Evolutionary conservation across 1,140 invertebrate species (phyloP).

Genomic region (Mamestra configurata): DNA sequence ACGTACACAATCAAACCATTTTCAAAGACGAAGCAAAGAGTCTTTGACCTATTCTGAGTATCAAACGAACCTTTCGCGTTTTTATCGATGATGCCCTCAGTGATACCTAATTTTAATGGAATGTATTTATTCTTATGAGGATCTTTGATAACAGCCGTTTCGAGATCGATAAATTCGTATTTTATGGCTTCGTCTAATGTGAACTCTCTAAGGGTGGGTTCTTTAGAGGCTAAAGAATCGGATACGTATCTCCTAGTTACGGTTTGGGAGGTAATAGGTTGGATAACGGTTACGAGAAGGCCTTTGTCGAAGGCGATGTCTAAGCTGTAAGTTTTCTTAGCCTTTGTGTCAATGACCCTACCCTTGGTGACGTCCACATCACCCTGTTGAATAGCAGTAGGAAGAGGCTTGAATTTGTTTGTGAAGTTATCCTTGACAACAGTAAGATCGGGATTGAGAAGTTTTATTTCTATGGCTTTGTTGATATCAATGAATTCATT

Average conservation of each 20-base stretch:
- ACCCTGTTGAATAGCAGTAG: slow-evolving; percentile 93
- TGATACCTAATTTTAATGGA: slow-evolving; percentile 91
- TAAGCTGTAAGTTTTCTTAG: slow-evolving; percentile 91
- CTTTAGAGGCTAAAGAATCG: slow-evolving; percentile 77
- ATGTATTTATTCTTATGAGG: slow-evolving; percentile 92
- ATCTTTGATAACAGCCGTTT: slow-evolving; percentile 93
- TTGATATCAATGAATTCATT: slow-evolving; percentile 92
- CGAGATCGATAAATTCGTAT: slow-evolving; percentile 92
- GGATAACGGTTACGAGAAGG: slow-evolving; percentile 92
- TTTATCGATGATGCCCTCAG: slow-evolving; percentile 91
- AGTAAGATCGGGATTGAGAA: slow-evolving; percentile 93
- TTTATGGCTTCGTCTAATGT: slow-evolving; percentile 94
- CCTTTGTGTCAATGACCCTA: slow-evolving; percentile 93
- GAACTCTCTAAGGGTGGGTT: slow-evolving; percentile 90
- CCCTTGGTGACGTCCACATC: slow-evolving; percentile 93
- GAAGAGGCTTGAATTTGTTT: slow-evolving; percentile 92
- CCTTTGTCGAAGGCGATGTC: slow-evolving; percentile 93
- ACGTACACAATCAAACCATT: slow-evolving; percentile 92
- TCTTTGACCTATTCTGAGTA: slow-evolving; percentile 89
- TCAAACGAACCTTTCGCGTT: slow-evolving; percentile 91
- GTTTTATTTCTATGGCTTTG: slow-evolving; percentile 91
- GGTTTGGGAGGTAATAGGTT: slow-evolving; percentile 90
- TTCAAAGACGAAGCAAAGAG: slow-evolving; percentile 92
- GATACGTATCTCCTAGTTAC: slow-evolving; percentile 88
- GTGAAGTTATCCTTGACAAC: slow-evolving; percentile 93